Evolutionary conservation across 23 tunicate species (phyloP), one percentile per base, ranked within the genome.

Genomic region (Trididemnum nubilum): DNA sequence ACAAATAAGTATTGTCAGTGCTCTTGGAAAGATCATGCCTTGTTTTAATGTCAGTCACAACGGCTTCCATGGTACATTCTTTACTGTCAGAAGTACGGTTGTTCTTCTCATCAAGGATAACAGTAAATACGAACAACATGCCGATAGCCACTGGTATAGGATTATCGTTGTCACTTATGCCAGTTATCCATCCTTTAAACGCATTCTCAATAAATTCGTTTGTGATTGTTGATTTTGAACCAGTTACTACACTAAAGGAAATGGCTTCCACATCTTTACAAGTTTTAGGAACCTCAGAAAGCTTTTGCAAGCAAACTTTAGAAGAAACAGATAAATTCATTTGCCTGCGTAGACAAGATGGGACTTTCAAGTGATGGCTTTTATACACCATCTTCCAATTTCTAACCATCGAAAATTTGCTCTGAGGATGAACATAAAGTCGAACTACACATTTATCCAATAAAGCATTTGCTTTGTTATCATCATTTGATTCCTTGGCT

Each of bases 351-450:
- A 92, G 65, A 29, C 70, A 72, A 24, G 82, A 30, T 1, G 97
- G 76, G 23, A 87, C 81, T 70, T 87, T 83, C 32, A 92, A 44
- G 0, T 40, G 44, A 33, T 87, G 76, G 25, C 79, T 36, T 9
- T 39, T 36, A 36, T 35, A 34, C 4, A 86, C 36, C 66, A 66
- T 12, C 1, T 76, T 50, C 83, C 70, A 82, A 50, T 83, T 64
- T 49, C 75, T 50, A 59, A 71, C 33, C 93, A 87, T 73, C 1
- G 88, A 83, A 73, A 73, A 87, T 50, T 88, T 76, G 79, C 88
- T 88, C 24, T 51, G 64, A n/a, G 92, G 71, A 26, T 83, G 98
- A 64, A 93, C 66, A 74, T 84, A 93, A 77, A 93, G 74, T 23
- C 93, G 86, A 1, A 87, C 86, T 34, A 93, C 89, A 76, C 80